A percentile compares a stretch with the other conserved stretches of the same genome.
These are phyloP conservation scores for Tangara arthus DNA, from an alignment of 2,797 vertebrate species.

Conservation along the genomic window DNA sequence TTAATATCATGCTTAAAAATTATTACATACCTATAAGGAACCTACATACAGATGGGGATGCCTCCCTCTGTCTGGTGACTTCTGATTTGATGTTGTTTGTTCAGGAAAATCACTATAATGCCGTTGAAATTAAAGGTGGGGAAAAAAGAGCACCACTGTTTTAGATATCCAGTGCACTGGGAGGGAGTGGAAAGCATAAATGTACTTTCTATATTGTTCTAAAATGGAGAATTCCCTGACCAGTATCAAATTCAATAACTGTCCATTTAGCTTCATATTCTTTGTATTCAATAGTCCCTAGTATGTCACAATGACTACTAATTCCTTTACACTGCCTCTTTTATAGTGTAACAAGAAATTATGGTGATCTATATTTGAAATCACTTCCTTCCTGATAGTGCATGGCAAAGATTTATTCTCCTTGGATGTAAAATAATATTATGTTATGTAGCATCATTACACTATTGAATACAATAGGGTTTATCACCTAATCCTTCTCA, in stretches of 20 bases:
- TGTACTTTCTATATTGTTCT: not conserved
- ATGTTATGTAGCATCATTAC: not conserved
- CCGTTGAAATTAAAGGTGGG: not conserved
- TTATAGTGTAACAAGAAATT: not conserved
- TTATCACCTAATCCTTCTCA: not conserved
- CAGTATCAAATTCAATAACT: not conserved
- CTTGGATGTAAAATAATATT: not conserved
- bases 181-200: not conserved
- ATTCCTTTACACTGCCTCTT: not conserved
- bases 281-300: not conserved
- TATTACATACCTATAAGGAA: not conserved
- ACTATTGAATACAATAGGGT: not conserved
- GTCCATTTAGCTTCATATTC: not conserved
- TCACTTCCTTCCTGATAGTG: not conserved
- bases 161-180: not conserved
- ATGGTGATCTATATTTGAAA: not conserved
- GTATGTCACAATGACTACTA: not conserved
- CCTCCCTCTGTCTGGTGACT: not conserved
- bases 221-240: not conserved
- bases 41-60: not conserved
- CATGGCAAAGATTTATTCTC: not conserved
- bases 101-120: not conserved
- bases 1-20: not conserved
- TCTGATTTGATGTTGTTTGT: not conserved
- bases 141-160: fast-evolving